Percentiles rank a stretch among this genome's conserved stretches.
Conservation (phyloP, 2,113 vertebrate species). For the Pedetes capensis region DNA sequence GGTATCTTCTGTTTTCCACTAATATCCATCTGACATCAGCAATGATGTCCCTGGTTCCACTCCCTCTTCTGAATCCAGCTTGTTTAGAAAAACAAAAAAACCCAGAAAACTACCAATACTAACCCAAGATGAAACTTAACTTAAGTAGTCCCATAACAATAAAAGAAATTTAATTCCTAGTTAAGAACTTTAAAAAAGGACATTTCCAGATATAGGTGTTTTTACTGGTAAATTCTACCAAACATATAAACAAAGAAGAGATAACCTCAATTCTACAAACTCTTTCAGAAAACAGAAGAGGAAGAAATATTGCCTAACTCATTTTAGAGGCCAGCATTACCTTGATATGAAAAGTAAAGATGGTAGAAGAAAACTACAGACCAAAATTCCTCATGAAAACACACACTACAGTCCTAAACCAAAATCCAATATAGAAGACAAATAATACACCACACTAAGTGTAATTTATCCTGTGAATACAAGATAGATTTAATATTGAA, state of each 20-base stretch:
- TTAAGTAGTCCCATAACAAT: not conserved
- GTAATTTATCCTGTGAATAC: not conserved
- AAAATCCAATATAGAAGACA: not conserved
- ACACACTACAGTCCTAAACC: not conserved
- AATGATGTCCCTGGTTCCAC: too few relatives aligned
- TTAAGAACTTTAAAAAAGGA: not conserved
- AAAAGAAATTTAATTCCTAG: not conserved
- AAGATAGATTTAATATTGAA: not conserved
- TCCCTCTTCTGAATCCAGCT: too few relatives aligned
- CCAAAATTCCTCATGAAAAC: not conserved
- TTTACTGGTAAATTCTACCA: slow-evolving; percentile 9
- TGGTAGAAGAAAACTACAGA: not conserved
- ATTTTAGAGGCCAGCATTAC: not conserved
- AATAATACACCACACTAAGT: not conserved
- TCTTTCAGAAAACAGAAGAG: not conserved
- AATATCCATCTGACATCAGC: too few relatives aligned
- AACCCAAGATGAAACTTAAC: not conserved
- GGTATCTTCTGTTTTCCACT: too few relatives aligned
- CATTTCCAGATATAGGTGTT: not conserved
- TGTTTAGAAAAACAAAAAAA: too few relatives aligned
- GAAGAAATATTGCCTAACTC: not conserved
- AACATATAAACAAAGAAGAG: slow-evolving; percentile 8
- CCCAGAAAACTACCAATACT: not conserved
- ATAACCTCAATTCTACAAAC: not conserved
- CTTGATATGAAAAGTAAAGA: not conserved